phyloP scores from a whole-genome alignment of 2,113 vertebrate genomes.

The Hirundichthys speculiger region DNA sequence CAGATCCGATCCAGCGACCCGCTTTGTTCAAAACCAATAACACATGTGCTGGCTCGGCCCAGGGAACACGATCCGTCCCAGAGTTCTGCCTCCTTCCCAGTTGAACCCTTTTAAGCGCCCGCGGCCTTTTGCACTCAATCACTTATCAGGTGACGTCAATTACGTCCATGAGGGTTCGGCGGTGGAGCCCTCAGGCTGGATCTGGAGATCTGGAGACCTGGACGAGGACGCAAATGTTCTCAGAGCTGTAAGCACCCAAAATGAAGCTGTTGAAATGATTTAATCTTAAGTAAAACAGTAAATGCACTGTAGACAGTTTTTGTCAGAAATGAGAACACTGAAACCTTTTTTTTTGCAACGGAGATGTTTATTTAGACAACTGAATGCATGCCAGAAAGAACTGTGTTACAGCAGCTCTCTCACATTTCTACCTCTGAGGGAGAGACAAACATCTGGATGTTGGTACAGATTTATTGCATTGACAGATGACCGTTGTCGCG shows the following conservation, averaged over 20 bases:
- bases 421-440: conserved; percentile 52
- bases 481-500: conserved; percentile 74
- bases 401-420: conserved; percentile 71
- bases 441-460: conserved; percentile 45
- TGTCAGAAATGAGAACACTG: conserved; percentile 43
- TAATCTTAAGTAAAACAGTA: neutral
- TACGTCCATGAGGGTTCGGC: neutral
- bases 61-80: neutral
- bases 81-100: neutral
- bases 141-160: conserved; percentile 28
- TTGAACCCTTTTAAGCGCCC: neutral
- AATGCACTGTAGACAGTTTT: rapidly evolving
- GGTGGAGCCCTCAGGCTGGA: conserved; percentile 6
- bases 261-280: neutral
- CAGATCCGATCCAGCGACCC: neutral
- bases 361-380: conserved; percentile 82
- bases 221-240: neutral
- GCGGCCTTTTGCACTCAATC: conserved; percentile 8
- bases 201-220: neutral
- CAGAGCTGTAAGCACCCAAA: neutral
- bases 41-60: neutral
- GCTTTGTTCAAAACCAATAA: neutral
- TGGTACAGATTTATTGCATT: conserved; percentile 72
- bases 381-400: conserved; percentile 80
- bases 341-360: conserved; percentile 60